These are phyloP conservation scores for Mohoua ochrocephala DNA, from an alignment of 2,113 vertebrate genomes.

Conservation along the genomic window DNA sequence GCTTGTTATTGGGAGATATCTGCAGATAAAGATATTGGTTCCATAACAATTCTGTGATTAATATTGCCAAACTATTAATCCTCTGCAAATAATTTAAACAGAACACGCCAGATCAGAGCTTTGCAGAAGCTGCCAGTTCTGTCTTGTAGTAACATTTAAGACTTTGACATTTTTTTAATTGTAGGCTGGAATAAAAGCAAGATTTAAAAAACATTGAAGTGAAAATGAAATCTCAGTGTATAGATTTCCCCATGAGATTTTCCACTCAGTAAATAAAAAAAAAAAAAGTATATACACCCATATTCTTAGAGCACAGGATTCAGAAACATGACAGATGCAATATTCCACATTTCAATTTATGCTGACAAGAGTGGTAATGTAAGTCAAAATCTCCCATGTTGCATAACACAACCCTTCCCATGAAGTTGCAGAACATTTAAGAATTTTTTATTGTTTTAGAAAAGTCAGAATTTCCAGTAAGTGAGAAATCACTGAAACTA, in stretches of 20 bases:
- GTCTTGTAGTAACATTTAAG: neutral
- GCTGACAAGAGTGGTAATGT: neutral
- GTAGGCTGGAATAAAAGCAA: neutral
- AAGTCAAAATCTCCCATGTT: neutral
- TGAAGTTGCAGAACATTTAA: neutral
- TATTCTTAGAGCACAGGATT: neutral
- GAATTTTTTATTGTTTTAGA: neutral
- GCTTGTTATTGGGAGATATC: neutral
- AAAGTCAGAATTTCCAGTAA: neutral
- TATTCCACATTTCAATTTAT: neutral
- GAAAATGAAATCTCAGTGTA: neutral
- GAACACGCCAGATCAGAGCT: neutral
- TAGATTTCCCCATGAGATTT: neutral
- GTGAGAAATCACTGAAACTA: neutral
- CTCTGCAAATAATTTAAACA: neutral
- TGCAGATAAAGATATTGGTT: neutral
- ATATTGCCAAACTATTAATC: neutral
- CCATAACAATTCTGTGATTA: neutral
- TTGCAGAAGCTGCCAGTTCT: neutral
- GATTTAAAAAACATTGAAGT: neutral
- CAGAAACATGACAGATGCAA: neutral
- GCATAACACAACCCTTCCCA: neutral
- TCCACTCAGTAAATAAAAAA: neutral
- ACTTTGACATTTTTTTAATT: neutral
- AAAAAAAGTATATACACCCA: neutral